Percentiles rank a stretch among this genome's conserved stretches.
Evolutionary conservation across 53 echinoderm and acorn worm genomes (phyloP).

Genomic region (Holothuria scabra): DNA sequence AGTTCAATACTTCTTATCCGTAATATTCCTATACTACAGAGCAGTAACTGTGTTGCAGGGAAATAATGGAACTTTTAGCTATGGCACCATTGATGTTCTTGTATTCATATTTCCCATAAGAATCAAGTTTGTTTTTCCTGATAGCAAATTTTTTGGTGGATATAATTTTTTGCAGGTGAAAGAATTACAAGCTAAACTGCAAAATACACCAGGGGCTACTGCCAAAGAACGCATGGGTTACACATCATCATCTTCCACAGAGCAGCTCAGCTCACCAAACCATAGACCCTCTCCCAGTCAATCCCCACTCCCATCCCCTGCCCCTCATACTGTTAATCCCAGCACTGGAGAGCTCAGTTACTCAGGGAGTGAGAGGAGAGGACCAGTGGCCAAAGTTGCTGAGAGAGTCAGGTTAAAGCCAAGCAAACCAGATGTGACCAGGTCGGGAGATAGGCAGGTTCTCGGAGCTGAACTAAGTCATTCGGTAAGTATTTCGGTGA

Average conservation of each 20-base stretch:
- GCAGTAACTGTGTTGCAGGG: no score
- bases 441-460: slow-evolving; percentile 79
- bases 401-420: slow-evolving; percentile 92
- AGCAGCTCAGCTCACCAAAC: slow-evolving; percentile 93
- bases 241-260: slow-evolving; percentile 92
- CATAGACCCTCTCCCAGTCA: slow-evolving; percentile 66
- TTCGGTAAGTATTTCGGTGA: slow-evolving; percentile 25
- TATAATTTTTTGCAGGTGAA: slow-evolving; percentile 61
- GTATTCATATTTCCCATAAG: no score
- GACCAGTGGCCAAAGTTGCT: slow-evolving; percentile 90
- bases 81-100: no score
- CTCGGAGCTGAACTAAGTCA: slow-evolving; percentile 79
- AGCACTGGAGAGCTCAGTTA: slow-evolving; percentile 93
- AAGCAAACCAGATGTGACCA: slow-evolving; percentile 60
- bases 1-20: no score
- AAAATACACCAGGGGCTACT: slow-evolving; percentile 57
- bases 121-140: no score
- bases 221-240: slow-evolving; percentile 75
- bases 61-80: no score
- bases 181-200: slow-evolving; percentile 76
- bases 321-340: slow-evolving; percentile 76
- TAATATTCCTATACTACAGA: no score
- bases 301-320: slow-evolving; percentile 46
- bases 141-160: no score
- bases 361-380: slow-evolving; percentile 81